phyloP scores from a whole-genome alignment of 2,797 vertebrate genomes.

The Acanthopagrus latus region DNA sequence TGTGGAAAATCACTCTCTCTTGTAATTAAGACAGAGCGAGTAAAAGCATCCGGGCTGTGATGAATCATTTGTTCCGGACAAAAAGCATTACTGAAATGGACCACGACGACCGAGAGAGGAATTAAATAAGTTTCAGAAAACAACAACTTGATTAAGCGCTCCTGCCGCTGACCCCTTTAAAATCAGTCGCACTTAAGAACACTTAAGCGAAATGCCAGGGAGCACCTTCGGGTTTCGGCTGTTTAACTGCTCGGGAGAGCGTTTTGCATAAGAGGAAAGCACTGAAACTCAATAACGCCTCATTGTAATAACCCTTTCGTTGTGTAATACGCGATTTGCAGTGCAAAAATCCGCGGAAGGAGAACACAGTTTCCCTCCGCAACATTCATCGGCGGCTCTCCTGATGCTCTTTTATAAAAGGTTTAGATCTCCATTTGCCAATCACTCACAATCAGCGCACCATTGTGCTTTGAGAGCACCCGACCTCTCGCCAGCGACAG shows the following conservation, averaged over 20 bases:
- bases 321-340: conserved; percentile 50
- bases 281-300: conserved; percentile 35
- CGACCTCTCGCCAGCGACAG: not conserved
- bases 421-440: conserved; percentile 9
- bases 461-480: not conserved
- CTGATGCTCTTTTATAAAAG: conserved; percentile 9
- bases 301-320: conserved; percentile 19
- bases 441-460: not conserved
- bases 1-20: not conserved
- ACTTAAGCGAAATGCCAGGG: conserved; percentile 64
- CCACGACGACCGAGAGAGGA: not conserved
- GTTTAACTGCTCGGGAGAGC: conserved; percentile 43
- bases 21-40: not conserved
- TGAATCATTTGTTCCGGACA: not conserved
- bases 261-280: conserved; percentile 34
- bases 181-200: conserved; percentile 49
- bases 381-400: conserved; percentile 16
- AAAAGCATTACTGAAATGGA: not conserved
- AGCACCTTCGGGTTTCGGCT: conserved; percentile 33
- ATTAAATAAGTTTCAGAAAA: conserved; percentile 11
- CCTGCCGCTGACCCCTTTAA: conserved; percentile 47
- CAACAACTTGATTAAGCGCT: not conserved
- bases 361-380: not conserved
- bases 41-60: conserved; percentile 2
- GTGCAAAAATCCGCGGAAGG: conserved; percentile 29